Conservation (phyloP, 2,113 vertebrate species). For the Notothenia rossii region DNA sequence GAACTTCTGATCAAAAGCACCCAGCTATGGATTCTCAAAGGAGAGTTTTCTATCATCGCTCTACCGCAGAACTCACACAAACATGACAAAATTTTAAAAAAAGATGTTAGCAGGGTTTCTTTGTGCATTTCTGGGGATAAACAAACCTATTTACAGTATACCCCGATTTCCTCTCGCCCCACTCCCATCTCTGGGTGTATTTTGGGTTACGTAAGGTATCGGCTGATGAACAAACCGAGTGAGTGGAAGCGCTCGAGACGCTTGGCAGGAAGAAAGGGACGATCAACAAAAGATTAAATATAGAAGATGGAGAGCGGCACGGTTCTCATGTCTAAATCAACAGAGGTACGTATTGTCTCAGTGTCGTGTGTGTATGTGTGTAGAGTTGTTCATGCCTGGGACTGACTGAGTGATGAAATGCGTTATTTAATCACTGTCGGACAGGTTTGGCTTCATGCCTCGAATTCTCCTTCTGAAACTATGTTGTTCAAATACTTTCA, state of each 20-base stretch:
- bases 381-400: neutral
- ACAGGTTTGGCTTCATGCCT: conserved; percentile 37
- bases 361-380: neutral
- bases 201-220: conserved; percentile 40
- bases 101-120: neutral
- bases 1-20: neutral
- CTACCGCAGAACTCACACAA: neutral
- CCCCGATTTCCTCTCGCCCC: neutral
- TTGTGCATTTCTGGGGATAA: conserved; percentile 35
- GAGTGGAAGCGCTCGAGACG: neutral
- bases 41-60: neutral
- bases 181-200: conserved; percentile 14
- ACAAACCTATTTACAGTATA: conserved; percentile 47
- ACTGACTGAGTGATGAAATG: conserved; percentile 3
- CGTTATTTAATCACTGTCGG: neutral
- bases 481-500: neutral
- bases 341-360: neutral
- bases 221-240: conserved; percentile 25
- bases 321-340: conserved; percentile 28
- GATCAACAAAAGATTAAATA: conserved; percentile 44
- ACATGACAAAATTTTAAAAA: neutral
- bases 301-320: conserved; percentile 16
- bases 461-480: conserved; percentile 13
- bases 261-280: conserved; percentile 26
- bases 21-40: neutral